These are phyloP conservation scores for Ariopsis seemanni DNA, from an alignment of 2,113 vertebrate genomes.

Conservation along the genomic window DNA sequence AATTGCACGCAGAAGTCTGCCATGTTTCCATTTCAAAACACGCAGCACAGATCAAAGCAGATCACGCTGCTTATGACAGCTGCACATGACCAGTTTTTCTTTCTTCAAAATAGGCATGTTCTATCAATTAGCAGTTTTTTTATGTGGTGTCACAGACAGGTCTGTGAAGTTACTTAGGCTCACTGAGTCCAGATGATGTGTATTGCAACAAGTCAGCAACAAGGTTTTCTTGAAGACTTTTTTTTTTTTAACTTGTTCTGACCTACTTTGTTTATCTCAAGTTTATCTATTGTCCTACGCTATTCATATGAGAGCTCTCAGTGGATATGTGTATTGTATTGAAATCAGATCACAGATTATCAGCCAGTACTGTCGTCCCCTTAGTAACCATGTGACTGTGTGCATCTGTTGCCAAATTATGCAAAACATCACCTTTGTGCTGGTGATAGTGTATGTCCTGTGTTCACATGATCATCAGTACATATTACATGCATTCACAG, in stretches of 20 bases:
- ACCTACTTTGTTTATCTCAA: not conserved
- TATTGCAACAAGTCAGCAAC: not conserved
- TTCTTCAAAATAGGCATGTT: slow-evolving; percentile 1
- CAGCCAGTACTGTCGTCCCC: not conserved
- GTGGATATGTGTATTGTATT: not conserved
- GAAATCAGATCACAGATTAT: not conserved
- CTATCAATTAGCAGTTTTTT: slow-evolving; percentile 4
- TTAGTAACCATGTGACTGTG: not conserved
- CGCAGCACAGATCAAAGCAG: slow-evolving; percentile 1
- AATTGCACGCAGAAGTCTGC: slow-evolving; percentile 6
- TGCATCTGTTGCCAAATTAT: not conserved
- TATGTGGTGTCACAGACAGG: not conserved
- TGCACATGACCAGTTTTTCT: not conserved
- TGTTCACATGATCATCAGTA: not conserved
- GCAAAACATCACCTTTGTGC: not conserved
- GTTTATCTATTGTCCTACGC: not conserved
- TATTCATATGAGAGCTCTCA: not conserved
- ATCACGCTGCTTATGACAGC: slow-evolving; percentile 4
- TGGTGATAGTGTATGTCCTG: not conserved
- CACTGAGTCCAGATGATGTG: not conserved
- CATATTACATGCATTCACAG: not conserved
- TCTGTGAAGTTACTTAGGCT: not conserved
- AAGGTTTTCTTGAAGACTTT: not conserved
- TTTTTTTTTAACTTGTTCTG: not conserved
- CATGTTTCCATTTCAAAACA: slow-evolving; percentile 5